These are phyloP conservation scores for Upupa epops DNA, from an alignment of 2,113 vertebrate genomes.

Conservation along the genomic window DNA sequence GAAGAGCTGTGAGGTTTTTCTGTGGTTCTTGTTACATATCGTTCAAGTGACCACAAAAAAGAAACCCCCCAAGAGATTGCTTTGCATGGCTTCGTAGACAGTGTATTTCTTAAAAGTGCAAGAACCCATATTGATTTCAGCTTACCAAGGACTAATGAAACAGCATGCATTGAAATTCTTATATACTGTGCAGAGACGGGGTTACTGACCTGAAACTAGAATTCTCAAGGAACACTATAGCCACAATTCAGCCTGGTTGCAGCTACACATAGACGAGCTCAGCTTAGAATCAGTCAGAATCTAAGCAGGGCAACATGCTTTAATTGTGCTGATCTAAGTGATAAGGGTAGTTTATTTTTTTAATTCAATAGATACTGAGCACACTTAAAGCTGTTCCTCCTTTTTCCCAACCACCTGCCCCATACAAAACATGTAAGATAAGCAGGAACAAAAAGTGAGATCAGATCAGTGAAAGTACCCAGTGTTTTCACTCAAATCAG, in stretches of 20 bases:
- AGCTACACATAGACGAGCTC: background rate
- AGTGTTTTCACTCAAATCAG: background rate
- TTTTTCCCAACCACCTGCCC: background rate
- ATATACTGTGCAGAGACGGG: background rate
- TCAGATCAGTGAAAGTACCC: background rate
- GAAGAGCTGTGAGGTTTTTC: background rate
- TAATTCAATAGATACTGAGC: background rate
- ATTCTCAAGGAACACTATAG: background rate
- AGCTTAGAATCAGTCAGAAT: background rate
- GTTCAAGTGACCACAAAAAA: constrained; percentile 8
- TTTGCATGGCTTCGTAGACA: background rate
- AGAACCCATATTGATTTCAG: background rate
- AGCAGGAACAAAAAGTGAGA: background rate
- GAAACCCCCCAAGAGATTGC: background rate
- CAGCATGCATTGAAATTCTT: background rate
- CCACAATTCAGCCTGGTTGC: background rate
- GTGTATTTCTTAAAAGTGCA: background rate
- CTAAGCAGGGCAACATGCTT: background rate
- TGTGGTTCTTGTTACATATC: constrained; percentile 9
- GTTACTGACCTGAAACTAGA: background rate
- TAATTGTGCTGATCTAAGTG: background rate
- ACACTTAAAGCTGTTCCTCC: background rate
- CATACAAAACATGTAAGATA: background rate
- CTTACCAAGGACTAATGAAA: background rate
- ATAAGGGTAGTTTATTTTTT: background rate